phyloP scores from a whole-genome alignment of 2,888 invertebrate species.

The Augiades crinisus region DNA sequence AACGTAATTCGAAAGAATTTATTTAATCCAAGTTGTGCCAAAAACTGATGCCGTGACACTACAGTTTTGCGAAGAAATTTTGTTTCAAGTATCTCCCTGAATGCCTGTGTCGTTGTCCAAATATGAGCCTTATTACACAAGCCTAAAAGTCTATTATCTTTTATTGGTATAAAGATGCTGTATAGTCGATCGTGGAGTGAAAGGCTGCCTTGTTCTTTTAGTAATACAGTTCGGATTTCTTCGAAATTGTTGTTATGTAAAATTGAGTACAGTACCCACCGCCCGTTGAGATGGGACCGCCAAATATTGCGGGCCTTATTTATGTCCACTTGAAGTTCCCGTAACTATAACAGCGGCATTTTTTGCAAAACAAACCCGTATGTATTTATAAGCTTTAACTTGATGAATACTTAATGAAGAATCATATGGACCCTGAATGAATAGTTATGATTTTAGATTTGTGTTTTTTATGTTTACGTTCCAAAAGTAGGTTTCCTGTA shows the following conservation, averaged over 20 bases:
- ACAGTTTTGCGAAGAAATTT: slow-evolving; percentile 68
- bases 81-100: slow-evolving; percentile 47
- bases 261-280: slow-evolving; percentile 53
- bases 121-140: slow-evolving; percentile 48
- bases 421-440: background rate
- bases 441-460: too few relatives aligned
- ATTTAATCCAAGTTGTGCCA: slow-evolving; percentile 67
- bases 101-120: slow-evolving; percentile 42
- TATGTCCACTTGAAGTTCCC: slow-evolving; percentile 77
- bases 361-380: slow-evolving; percentile 38
- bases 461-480: too few relatives aligned
- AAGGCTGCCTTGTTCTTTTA: slow-evolving; percentile 30
- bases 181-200: slow-evolving; percentile 32
- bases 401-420: slow-evolving; percentile 14
- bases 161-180: slow-evolving; percentile 48
- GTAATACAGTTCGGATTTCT: slow-evolving; percentile 39
- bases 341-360: slow-evolving; percentile 60
- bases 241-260: slow-evolving; percentile 43
- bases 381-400: slow-evolving; percentile 22
- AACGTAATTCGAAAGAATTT: slow-evolving; percentile 57
- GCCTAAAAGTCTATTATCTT: slow-evolving; percentile 52
- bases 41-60: slow-evolving; percentile 63
- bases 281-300: slow-evolving; percentile 69
- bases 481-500: too few relatives aligned
- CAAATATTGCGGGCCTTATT: slow-evolving; percentile 78